Conservation (phyloP, 2,113 vertebrate genomes). For the Lycocorax pyrrhopterus region DNA sequence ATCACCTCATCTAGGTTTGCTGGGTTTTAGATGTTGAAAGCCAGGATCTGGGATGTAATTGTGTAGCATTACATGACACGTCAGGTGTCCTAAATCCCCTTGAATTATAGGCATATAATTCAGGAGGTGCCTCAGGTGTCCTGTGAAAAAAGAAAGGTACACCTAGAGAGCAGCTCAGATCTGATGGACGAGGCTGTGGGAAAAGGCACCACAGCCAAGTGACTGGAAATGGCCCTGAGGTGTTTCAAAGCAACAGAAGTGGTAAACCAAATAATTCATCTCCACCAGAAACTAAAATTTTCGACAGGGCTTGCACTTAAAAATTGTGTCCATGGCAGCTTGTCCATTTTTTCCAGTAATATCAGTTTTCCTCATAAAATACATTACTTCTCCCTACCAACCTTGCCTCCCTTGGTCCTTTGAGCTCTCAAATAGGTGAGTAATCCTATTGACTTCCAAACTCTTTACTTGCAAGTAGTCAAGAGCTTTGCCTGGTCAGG, state of each 20-base stretch:
- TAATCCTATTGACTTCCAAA: not conserved
- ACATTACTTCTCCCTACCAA: not conserved
- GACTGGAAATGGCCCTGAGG: not conserved
- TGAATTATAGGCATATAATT: constrained; percentile 4
- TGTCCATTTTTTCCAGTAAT: not conserved
- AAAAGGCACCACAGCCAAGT: not conserved
- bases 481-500: not conserved
- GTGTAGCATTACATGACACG: constrained; percentile 34
- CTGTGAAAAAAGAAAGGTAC: not conserved
- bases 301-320: not conserved
- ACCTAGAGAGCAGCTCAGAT: not conserved
- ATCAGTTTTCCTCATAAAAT: constrained; percentile 10
- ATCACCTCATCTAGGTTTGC: not conserved
- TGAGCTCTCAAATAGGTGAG: not conserved
- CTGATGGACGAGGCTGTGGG: not conserved
- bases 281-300: not conserved
- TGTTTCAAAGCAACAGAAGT: not conserved
- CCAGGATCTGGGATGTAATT: constrained; percentile 48
- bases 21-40: constrained; percentile 49
- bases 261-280: not conserved
- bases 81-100: constrained; percentile 57
- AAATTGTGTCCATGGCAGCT: not conserved
- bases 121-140: constrained; percentile 18
- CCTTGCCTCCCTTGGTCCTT: not conserved
- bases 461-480: not conserved